Evolutionary conservation across 1,140 invertebrate species (phyloP), one percentile per base, ranked within the genome.

Genomic region (Tyrophagus putrescentiae): DNA sequence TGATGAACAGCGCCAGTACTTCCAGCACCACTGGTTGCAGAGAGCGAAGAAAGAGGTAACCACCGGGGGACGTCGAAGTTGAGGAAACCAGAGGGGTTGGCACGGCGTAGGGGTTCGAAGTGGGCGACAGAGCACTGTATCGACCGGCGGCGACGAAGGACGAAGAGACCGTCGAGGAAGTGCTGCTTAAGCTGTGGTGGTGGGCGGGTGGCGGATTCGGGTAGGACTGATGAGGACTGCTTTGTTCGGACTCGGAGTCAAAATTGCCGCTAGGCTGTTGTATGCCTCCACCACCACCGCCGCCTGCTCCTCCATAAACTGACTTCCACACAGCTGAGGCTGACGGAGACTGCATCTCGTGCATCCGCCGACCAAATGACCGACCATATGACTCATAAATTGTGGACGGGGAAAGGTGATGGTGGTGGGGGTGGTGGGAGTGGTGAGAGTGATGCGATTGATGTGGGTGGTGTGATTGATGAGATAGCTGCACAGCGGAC

Each of bases 151-250:
- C n/a, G n/a, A n/a, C n/a, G n/a, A n/a, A n/a, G n/a, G n/a, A n/a
- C n/a, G n/a, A n/a, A n/a, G n/a, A n/a, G n/a, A n/a, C n/a, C n/a
- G n/a, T n/a, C n/a, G n/a, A n/a, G n/a, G n/a, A n/a, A n/a, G n/a
- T n/a, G n/a, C n/a, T n/a, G n/a, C n/a, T n/a, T n/a, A n/a, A 7
- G 7, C 21, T 6, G 31, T 48, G 23, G 18, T 48, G 7, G 18
- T 48, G 45, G 31, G 45, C 45, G 23, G 45, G 45, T 25, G 45
- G 45, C 23, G 45, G 45, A 7, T n/a, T n/a, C n/a, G 36, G 36
- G 36, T 13, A 39, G 36, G 36, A 13, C 21, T 39, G 36, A 39
- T n/a, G n/a, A n/a, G n/a, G n/a, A n/a, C n/a, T n/a, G n/a, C n/a
- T n/a, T n/a, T n/a, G n/a, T n/a, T n/a, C n/a, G n/a, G n/a, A n/a